phyloP scores from a whole-genome alignment of 2,113 vertebrate genomes.

The Capreolus pygargus region DNA sequence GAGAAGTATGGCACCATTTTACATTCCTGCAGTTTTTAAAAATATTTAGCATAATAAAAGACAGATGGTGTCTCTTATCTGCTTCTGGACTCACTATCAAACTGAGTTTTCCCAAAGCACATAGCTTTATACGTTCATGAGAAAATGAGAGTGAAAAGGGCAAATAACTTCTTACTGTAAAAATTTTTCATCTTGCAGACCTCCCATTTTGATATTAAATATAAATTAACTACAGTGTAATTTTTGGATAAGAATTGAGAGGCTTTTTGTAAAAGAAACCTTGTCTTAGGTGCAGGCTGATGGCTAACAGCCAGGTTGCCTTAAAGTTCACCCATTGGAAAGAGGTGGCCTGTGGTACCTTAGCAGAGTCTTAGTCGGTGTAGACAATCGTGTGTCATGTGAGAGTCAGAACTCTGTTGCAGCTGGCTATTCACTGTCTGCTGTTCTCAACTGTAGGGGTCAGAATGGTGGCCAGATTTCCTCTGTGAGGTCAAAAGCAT shows the following conservation, averaged over 20 bases:
- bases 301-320: not conserved
- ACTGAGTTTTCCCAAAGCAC: not conserved
- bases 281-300: not conserved
- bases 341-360: not conserved
- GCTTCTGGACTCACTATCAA: not conserved
- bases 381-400: not conserved
- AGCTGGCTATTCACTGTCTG: not conserved
- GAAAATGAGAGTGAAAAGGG: not conserved
- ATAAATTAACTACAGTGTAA: not conserved
- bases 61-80: not conserved
- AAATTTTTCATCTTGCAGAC: not conserved
- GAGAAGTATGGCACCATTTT: not conserved
- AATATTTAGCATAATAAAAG: conserved; percentile 34
- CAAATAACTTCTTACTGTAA: not conserved
- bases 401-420: not conserved
- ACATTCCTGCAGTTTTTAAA: not conserved
- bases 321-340: not conserved
- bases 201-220: not conserved
- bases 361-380: not conserved
- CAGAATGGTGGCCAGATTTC: not conserved
- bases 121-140: not conserved
- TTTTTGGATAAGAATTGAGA: not conserved
- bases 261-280: not conserved
- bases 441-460: not conserved
- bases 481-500: not conserved